Conservation (phyloP, 2,113 vertebrate species). For the Lycocorax pyrrhopterus region DNA sequence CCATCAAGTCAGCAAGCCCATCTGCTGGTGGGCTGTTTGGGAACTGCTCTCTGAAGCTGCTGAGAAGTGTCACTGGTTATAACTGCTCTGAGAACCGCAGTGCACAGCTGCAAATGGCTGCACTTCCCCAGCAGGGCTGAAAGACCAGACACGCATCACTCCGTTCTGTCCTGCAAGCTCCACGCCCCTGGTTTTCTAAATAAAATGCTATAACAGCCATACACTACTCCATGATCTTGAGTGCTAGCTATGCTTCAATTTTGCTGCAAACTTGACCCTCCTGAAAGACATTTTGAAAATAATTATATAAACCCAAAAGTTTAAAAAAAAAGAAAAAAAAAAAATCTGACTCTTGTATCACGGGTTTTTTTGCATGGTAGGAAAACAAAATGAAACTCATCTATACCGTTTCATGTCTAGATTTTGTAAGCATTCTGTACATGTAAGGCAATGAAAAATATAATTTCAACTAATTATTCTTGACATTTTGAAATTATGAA, state of each 20-base stretch:
- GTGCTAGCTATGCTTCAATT: neutral
- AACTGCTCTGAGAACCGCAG: neutral
- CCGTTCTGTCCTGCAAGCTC: rapidly evolving
- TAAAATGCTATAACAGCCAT: neutral
- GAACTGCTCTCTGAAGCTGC: neutral
- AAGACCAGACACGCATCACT: rapidly evolving
- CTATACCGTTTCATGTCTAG: neutral
- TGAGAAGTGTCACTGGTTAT: neutral
- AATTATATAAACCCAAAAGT: neutral
- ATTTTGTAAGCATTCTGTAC: neutral
- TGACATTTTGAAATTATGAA: neutral
- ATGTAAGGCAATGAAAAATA: neutral
- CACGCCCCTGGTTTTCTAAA: neutral
- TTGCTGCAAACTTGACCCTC: neutral
- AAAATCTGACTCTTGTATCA: neutral
- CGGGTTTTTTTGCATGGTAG: neutral
- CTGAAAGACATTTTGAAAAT: neutral
- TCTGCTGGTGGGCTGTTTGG: neutral
- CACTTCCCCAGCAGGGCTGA: neutral
- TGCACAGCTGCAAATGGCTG: rapidly evolving
- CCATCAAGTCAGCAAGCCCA: neutral
- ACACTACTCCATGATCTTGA: neutral
- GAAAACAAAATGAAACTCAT: neutral
- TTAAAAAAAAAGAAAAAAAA: neutral
- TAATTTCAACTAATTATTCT: neutral